Base-by-base conservation (phyloP, 1,140 invertebrate genomes). In the Pachyrhynchus sulphureomaculatus region DNA sequence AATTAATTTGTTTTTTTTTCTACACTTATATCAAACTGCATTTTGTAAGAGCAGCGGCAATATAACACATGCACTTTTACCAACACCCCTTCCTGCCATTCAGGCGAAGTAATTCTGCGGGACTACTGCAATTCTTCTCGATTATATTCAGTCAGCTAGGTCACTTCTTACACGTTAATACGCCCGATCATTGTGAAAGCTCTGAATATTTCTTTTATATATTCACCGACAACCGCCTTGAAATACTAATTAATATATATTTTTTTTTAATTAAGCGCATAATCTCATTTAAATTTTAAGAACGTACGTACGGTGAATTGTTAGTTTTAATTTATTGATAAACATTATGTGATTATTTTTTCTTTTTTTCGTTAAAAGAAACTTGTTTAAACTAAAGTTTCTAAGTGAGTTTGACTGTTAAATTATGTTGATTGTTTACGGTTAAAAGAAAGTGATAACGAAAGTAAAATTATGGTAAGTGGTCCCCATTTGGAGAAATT, bases 401-500 rank as follows among this genome's bases (percentile, higher is more conserved):
- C 2, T 29, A 9, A 6, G 1, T 9, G 6, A 6, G 1, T 29
- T n/a, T n/a, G n/a, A n/a, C n/a, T 9, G 1, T 29, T 29, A 6
- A 29, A 29, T 15, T 17, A 32, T 49, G 29, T 32, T 17, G 24
- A 20, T 49, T 49, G 29, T 49, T 26, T 45, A 26, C 4, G 41
- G 29, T 4, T 36, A 56, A 56, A 56, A 56, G 54, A 56, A 56
- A 56, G 54, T 56, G 29, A 33, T 26, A 18, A 23, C 41, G 54
- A 56, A 56, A 56, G 54, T 56, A 33, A 47, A 21, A 54, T 54
- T 54, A 56, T 56, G 54, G 54, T 56, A 47, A 56, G 54, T 56
- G 24, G 13, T n/a, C n/a, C n/a, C n/a, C n/a, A n/a, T n/a, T n/a
- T n/a, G n/a, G n/a, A n/a, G n/a, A n/a, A n/a, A n/a, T n/a, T n/a